Conservation (phyloP, 2,113 vertebrate genomes). For the Pelvicachromis taeniatus region DNA sequence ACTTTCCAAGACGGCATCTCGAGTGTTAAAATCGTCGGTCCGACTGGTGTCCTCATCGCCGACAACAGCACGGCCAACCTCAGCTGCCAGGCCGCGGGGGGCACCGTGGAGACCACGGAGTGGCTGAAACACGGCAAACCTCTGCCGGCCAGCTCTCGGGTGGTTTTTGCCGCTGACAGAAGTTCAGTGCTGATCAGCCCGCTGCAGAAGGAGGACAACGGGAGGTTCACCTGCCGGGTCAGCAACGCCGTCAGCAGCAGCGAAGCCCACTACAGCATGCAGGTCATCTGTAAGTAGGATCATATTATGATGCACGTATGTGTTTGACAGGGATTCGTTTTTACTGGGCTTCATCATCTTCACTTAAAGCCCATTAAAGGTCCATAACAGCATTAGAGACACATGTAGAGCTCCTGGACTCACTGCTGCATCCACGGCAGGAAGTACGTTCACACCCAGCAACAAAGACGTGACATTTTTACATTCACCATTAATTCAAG, state of each 20-base stretch:
- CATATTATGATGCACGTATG: not conserved
- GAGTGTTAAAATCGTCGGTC: slow-evolving; percentile 5
- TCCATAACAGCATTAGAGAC: not conserved
- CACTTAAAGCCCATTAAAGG: not conserved
- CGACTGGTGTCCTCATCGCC: slow-evolving; percentile 26
- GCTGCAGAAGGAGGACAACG: slow-evolving; percentile 59
- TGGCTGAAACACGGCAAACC: slow-evolving; percentile 52
- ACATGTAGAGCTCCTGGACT: not conserved
- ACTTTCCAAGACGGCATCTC: slow-evolving; percentile 43
- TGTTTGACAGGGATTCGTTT: not conserved
- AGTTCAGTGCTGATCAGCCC: slow-evolving; percentile 11
- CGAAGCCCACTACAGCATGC: slow-evolving; percentile 10
- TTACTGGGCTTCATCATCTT: not conserved
- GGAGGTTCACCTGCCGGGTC: slow-evolving; percentile 48
- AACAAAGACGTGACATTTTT: not conserved
- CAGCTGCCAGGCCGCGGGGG: slow-evolving; percentile 42
- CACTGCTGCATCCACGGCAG: not conserved
- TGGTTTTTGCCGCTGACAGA: not conserved
- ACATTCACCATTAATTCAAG: not conserved
- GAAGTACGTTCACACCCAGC: not conserved
- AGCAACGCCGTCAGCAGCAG: slow-evolving; percentile 18
- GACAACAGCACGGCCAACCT: slow-evolving; percentile 56
- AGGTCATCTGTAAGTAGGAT: slow-evolving; percentile 66
- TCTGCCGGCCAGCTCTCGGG: not conserved
- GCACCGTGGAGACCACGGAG: not conserved